These are phyloP conservation scores for Chloroceryle aenea DNA, from an alignment of 2,113 vertebrate species.

Conservation along the genomic window DNA sequence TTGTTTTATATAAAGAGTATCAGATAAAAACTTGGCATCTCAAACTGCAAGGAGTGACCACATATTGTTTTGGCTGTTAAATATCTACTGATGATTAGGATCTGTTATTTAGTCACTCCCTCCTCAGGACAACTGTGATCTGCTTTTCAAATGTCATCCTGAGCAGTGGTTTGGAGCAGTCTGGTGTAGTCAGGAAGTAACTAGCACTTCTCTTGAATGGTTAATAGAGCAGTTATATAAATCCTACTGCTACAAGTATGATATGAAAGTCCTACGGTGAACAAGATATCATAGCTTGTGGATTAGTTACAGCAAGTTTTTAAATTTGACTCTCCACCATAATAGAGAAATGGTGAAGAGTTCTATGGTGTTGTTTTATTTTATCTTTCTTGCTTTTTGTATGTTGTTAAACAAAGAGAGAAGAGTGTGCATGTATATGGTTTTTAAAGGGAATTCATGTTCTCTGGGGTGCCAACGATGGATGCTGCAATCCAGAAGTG, in stretches of 20 bases:
- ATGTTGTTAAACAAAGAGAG: background rate
- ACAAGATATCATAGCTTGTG: background rate
- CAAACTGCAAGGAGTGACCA: background rate
- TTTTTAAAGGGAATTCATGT: background rate
- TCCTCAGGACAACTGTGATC: background rate
- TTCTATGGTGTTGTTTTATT: background rate
- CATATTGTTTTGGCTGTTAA: background rate
- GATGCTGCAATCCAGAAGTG: background rate
- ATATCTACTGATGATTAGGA: background rate
- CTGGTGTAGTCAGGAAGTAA: background rate
- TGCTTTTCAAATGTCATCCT: background rate
- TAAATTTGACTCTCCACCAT: background rate
- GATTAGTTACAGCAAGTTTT: background rate
- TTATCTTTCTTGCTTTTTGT: background rate
- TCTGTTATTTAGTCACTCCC: background rate
- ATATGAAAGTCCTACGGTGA: background rate
- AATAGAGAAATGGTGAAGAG: background rate
- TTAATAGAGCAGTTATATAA: background rate
- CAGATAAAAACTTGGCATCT: background rate
- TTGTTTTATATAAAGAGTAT: background rate
- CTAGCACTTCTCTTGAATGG: background rate
- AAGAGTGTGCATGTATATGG: fast-evolving
- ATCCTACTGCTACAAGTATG: background rate
- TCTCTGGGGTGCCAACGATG: background rate
- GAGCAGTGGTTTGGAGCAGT: background rate